These are phyloP conservation scores for Yponomeuta cagnagella DNA, from an alignment of 2,888 invertebrate genomes.

Conservation along the genomic window DNA sequence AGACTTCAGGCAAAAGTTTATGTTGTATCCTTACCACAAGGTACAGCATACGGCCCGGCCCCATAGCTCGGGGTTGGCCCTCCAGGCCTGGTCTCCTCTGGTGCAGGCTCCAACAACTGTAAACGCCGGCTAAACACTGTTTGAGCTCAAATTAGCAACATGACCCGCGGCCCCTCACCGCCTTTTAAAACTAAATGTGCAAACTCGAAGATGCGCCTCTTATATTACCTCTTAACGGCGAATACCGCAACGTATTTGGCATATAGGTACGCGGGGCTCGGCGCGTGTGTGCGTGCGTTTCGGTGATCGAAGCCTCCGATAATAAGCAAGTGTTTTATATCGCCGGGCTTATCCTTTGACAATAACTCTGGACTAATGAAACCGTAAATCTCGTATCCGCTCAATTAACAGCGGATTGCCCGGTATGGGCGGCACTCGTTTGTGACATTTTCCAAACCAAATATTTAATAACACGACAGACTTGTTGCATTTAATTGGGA, in stretches of 20 bases:
- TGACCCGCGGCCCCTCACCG: slow-evolving; percentile 64
- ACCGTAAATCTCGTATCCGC: slow-evolving; percentile 33
- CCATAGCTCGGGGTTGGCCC: slow-evolving; percentile 62
- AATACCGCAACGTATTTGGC: slow-evolving; percentile 72
- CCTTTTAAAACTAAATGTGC: slow-evolving; percentile 72
- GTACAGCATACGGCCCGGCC: slow-evolving; percentile 57
- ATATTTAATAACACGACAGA: too few species aligned
- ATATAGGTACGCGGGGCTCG: slow-evolving; percentile 37
- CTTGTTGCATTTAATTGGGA: neutral
- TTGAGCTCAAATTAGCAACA: slow-evolving; percentile 55
- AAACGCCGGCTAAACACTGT: slow-evolving; percentile 41
- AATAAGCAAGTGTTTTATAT: slow-evolving; percentile 31
- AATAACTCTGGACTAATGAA: slow-evolving; percentile 28
- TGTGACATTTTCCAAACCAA: neutral
- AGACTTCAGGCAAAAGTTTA: too few species aligned
- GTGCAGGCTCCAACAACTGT: slow-evolving; percentile 21
- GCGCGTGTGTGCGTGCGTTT: slow-evolving; percentile 54
- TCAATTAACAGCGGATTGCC: slow-evolving; percentile 20
- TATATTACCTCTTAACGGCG: slow-evolving; percentile 72
- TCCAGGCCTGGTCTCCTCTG: slow-evolving; percentile 36
- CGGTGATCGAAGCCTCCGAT: slow-evolving; percentile 44
- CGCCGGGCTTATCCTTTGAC: slow-evolving; percentile 32
- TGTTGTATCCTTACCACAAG: slow-evolving; percentile 50
- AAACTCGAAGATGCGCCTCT: slow-evolving; percentile 73
- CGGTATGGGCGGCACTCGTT: neutral